Evolutionary conservation across 2,113 vertebrate species (phyloP).

Genomic region (Capricornis sumatraensis): DNA sequence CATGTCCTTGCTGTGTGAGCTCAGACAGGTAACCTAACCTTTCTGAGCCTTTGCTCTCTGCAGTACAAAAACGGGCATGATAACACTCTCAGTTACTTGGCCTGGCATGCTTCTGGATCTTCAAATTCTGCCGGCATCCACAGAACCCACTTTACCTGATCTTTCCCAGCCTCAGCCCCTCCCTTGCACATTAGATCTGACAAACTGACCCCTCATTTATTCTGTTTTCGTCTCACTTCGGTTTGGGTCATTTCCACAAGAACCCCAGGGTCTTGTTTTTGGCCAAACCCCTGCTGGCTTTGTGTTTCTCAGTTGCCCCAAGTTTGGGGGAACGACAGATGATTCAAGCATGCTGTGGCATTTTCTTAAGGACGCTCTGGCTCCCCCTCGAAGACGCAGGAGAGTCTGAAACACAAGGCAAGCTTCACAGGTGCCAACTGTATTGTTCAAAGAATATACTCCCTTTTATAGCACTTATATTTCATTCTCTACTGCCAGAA

Average conservation of each 20-base stretch:
- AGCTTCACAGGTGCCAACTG: constrained; percentile 71
- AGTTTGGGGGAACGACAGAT: not conserved
- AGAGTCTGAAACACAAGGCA: not conserved
- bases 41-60: not conserved
- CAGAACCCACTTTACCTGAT: not conserved
- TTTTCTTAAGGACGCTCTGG: constrained; percentile 13
- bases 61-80: not conserved
- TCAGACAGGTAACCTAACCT: not conserved
- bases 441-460: constrained; percentile 77
- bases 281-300: not conserved
- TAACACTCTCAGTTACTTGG: not conserved
- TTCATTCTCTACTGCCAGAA: constrained; percentile 82
- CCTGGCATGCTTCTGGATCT: not conserved
- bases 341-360: not conserved
- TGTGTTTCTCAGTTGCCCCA: not conserved
- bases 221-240: not conserved
- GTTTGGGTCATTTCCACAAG: not conserved
- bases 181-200: not conserved
- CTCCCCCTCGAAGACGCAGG: not conserved
- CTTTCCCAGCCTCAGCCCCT: not conserved
- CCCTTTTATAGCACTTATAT: constrained; percentile 77
- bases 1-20: not conserved
- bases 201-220: not conserved
- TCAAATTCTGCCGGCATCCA: not conserved
- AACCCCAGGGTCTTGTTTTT: not conserved